Evolutionary conservation across 2,888 invertebrate genomes (phyloP).

Genomic region (Microchrysa polita): DNA sequence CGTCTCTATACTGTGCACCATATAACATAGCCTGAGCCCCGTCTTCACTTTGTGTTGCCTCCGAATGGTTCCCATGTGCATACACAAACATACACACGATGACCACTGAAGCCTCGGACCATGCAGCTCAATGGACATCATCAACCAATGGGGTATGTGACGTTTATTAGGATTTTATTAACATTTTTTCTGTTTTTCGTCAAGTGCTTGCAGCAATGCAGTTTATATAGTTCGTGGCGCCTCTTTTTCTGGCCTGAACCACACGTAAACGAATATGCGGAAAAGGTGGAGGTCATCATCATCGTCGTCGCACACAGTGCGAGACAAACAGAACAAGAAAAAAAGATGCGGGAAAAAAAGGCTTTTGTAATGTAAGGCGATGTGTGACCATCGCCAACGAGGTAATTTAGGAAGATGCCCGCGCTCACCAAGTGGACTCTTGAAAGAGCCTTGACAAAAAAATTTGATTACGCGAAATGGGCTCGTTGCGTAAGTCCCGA

Average conservation of each 20-base stretch:
- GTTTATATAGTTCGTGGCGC: constrained; percentile 14
- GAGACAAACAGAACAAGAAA: too few species aligned
- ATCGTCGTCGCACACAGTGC: too few species aligned
- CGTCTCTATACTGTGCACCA: constrained; percentile 30
- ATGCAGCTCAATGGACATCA: constrained; percentile 41
- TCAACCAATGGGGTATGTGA: constrained; percentile 43
- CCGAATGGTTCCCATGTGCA: constrained; percentile 5
- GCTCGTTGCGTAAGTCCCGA: not conserved
- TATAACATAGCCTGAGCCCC: constrained; percentile 31
- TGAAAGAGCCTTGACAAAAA: not conserved
- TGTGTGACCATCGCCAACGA: constrained; percentile 28
- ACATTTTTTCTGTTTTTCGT: constrained; percentile 31
- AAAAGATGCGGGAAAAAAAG: not conserved
- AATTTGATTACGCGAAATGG: constrained; percentile 22
- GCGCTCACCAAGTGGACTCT: constrained; percentile 9
- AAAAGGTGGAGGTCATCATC: not conserved
- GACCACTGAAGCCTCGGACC: constrained; percentile 21
- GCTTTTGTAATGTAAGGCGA: constrained; percentile 30
- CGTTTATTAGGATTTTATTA: constrained; percentile 47
- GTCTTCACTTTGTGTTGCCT: not conserved
- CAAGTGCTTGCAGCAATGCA: constrained; percentile 38
- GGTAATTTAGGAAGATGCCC: constrained; percentile 31
- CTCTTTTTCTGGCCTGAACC: not conserved
- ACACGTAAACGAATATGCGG: constrained; percentile 9
- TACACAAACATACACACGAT: not conserved